Evolutionary conservation across 2,797 vertebrate species (phyloP), one percentile per base, ranked within the genome.

Genomic region (Poecilia gillii): DNA sequence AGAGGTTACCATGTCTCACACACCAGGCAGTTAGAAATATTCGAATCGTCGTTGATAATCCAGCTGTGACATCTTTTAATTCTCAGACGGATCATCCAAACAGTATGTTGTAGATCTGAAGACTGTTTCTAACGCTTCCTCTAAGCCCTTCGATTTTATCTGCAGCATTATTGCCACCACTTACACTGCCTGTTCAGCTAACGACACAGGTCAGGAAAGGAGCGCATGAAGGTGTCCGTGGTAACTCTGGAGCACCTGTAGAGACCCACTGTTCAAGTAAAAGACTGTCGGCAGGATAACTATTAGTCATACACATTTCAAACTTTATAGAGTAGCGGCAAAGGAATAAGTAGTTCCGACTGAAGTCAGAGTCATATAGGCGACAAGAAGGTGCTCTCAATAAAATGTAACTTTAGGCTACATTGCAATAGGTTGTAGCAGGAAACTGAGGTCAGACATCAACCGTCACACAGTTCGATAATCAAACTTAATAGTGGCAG

Each of bases 101-200:
- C 66, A 39, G 18, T 3, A 23, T 3, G 23, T 33, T 57, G 25
- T 39, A 23, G 68, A 43, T 71, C 49, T 57, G 39, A 72, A 55
- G 43, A 57, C 49, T 57, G 18, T 41, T 31, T 43, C 41, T 45
- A 45, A 31, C 6, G 13, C 18, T 25, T 53, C 51, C 45, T 71
- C 41, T 46, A 70, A 6, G 43, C 66, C 55, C 70, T 53, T 55
- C 62, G 76, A 72, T 78, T 78, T 36, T n/a, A 72, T 31, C 53
- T n/a, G 31, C 70, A 46, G 28, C 53, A n/a, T 71, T n/a, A 25
- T 59, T 78, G 62, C 23, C 23, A 39, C 76, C 72, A 71, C 45
- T 28, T 72, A 72, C n/a, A 23, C 49, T 13, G 51, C 33, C 36
- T 39, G 18, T 39, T 4, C 36, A 70, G 66, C 39, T 25, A 43